A percentile compares a stretch with the other conserved stretches of the same genome.
These are phyloP conservation scores for Lepidurus arcticus DNA, from an alignment of 1,140 invertebrate genomes.

Conservation along the genomic window DNA sequence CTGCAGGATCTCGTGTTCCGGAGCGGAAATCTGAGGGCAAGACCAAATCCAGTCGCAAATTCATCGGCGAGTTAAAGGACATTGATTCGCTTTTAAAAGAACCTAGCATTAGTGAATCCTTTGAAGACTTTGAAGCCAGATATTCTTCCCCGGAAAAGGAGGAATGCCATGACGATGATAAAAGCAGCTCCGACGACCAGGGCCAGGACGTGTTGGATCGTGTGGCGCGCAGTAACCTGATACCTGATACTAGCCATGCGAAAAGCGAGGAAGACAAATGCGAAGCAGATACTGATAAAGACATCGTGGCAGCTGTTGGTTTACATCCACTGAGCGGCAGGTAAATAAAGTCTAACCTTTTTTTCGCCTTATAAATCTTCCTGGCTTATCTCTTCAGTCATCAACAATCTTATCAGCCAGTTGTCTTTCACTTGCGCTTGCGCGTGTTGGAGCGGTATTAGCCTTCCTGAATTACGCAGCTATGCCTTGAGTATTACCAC, in stretches of 20 bases:
- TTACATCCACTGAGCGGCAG: neutral
- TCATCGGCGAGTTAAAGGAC: slow-evolving; percentile 25
- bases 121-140: slow-evolving; percentile 10
- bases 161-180: slow-evolving; percentile 28
- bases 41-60: slow-evolving; percentile 28
- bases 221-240: slow-evolving; percentile 2
- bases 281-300: slow-evolving; percentile 28
- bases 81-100: slow-evolving; percentile 15
- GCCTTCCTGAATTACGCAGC: no score
- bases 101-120: neutral
- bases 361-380: neutral
- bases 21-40: slow-evolving; percentile 36
- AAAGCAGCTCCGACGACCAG: neutral
- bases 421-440: neutral
- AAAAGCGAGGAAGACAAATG: slow-evolving; percentile 28
- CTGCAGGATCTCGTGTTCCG: slow-evolving; percentile 34
- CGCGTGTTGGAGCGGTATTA: no score
- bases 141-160: slow-evolving; percentile 23
- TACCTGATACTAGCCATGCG: slow-evolving; percentile 20
- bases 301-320: slow-evolving; percentile 1
- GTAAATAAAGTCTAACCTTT: neutral
- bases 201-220: slow-evolving; percentile 15
- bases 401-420: neutral
- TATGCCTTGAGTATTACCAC: no score
- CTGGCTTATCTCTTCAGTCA: neutral